Evolutionary conservation across 2,888 invertebrate genomes (phyloP), one percentile per base, ranked within the genome.

Genomic region (Erebia aethiops): DNA sequence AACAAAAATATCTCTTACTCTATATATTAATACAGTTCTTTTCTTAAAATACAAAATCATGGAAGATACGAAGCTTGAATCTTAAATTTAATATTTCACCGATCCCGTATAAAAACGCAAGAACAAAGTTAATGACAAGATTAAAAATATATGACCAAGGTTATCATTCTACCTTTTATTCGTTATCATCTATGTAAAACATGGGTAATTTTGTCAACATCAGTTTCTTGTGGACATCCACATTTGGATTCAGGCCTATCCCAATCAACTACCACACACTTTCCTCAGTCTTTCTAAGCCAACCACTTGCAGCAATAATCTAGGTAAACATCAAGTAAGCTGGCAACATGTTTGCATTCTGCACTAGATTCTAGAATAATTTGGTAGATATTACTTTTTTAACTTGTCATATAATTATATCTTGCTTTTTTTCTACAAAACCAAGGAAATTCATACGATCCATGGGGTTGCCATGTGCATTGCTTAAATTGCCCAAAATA

Each of bases 21-120:
- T 72, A 74, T 74, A 74, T 74, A 74, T 72, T 74, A 74, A 72
- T 74, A 74, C 72, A 72, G 66, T 72, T 74, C 74, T 74, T 72
- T 74, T 60, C 72, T 75, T 71, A 74, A 67, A 21, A 72, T 73
- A 74, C 72, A 73, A 75, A 74, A 71, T 75, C 72, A 75, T 76
- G 76, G 76, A 76, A 76, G 76, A 76, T 75, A 72, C 76, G 54
- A 76, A 76, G 76, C 76, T 70, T 75, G 58, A 67, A 67, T 69
- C 63, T 63, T 69, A 57, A 61, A 58, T 68, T 51, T 65, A 43
- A 41, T 13, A 58, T n/a, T 56, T 60, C 51, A 26, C 43, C 51
- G 60, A 43, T 54, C 14, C 57, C 57, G 66, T 18, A 57, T 46
- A 61, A 43, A 13, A 43, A 46, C 9, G 18, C 18, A 10, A 57